Evolutionary conservation across 1,140 invertebrate genomes (phyloP).

Genomic region (Kradibia gibbosae): DNA sequence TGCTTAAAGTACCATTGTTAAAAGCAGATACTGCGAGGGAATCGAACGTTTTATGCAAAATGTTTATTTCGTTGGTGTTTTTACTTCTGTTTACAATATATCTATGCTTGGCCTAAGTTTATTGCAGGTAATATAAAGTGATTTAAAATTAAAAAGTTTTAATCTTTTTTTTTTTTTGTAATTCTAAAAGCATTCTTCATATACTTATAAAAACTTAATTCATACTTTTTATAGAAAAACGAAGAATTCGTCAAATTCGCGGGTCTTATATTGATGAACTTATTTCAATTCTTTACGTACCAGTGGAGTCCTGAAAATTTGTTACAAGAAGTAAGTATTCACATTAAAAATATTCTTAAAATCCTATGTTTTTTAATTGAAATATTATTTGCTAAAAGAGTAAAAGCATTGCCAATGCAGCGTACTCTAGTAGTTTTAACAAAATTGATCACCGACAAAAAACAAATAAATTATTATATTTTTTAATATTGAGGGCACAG

Average conservation of each 20-base stretch:
- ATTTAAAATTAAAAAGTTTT: too few relatives aligned
- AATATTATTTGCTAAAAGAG: conserved; percentile 9
- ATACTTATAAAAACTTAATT: too few relatives aligned
- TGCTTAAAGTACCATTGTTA: background rate
- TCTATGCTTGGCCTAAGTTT: conserved; percentile 15
- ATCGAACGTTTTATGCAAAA: background rate
- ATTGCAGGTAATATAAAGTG: conserved; percentile 16
- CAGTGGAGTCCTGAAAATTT: conserved; percentile 20
- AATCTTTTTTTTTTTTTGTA: too few relatives aligned
- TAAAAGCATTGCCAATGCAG: background rate
- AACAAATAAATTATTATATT: background rate
- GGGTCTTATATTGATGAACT: background rate
- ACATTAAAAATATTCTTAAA: too few relatives aligned
- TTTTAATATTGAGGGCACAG: conserved; percentile 26
- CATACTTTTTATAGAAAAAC: too few relatives aligned
- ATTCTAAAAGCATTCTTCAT: too few relatives aligned
- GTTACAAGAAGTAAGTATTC: conserved; percentile 12
- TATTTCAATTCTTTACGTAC: conserved; percentile 5
- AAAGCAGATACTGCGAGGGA: conserved; percentile 20
- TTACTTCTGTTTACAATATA: conserved; percentile 23
- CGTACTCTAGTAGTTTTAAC: conserved; percentile 3
- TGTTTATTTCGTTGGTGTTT: background rate
- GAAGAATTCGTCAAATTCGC: too few relatives aligned
- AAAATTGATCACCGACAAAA: background rate
- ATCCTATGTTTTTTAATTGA: background rate